These are phyloP conservation scores for Gastrophryne carolinensis DNA, from an alignment of 2,797 vertebrate species.

Conservation along the genomic window DNA sequence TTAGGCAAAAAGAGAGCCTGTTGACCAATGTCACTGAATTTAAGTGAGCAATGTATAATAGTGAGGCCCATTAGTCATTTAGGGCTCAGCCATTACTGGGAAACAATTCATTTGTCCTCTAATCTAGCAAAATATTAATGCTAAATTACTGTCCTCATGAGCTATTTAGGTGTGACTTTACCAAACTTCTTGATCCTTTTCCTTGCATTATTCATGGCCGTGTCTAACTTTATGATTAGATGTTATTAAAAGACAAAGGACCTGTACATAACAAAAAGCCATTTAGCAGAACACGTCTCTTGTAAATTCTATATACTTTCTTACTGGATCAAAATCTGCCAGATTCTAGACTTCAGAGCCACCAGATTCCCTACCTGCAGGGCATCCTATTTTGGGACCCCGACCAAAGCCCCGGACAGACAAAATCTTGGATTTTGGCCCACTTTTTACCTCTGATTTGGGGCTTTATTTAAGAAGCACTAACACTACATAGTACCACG, in stretches of 20 bases:
- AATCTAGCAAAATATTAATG: slow-evolving; percentile 8
- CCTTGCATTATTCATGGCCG: slow-evolving; percentile 15
- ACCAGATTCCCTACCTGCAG: no score
- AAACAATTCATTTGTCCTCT: slow-evolving; percentile 25
- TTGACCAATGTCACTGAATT: background rate
- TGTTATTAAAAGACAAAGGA: background rate
- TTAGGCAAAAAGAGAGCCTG: background rate
- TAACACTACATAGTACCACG: no score
- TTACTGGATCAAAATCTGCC: no score
- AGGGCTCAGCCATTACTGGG: slow-evolving; percentile 17
- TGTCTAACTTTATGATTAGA: background rate
- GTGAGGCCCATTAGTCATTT: background rate
- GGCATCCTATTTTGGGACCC: no score
- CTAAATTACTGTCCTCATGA: slow-evolving; percentile 15
- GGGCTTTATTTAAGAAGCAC: no score
- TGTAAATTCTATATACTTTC: background rate
- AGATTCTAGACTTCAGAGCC: no score
- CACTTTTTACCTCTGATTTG: no score
- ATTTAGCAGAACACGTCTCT: background rate
- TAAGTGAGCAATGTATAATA: background rate
- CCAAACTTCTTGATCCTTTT: slow-evolving; percentile 16
- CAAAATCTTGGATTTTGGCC: no score
- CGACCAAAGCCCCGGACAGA: no score
- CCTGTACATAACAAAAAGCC: background rate
- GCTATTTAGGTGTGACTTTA: slow-evolving; percentile 8